phyloP scores from a whole-genome alignment of 2,113 vertebrate genomes.

The Xyrauchen texanus region DNA sequence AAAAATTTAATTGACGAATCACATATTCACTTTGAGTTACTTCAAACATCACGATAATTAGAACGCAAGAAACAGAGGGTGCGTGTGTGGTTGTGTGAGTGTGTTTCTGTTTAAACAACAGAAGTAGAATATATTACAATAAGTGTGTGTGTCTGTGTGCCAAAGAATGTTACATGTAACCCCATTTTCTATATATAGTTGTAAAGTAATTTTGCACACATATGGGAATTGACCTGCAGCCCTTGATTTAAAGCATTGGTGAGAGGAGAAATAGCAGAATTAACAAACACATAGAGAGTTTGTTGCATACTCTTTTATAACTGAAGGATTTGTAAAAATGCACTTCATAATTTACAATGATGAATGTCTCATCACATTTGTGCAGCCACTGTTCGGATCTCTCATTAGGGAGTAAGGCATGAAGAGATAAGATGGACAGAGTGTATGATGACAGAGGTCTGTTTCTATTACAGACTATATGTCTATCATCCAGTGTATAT shows the following conservation, averaged over 20 bases:
- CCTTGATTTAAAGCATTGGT: constrained; percentile 37
- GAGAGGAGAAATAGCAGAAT: constrained; percentile 50
- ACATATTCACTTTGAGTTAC: constrained; percentile 81
- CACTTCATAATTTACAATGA: constrained; percentile 46
- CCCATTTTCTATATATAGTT: constrained; percentile 45
- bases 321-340: constrained; percentile 43
- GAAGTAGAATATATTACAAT: background rate
- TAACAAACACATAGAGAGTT: constrained; percentile 46
- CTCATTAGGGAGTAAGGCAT: background rate
- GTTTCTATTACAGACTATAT: background rate
- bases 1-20: constrained; percentile 82
- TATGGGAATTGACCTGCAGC: constrained; percentile 48
- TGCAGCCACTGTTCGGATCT: background rate
- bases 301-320: constrained; percentile 48
- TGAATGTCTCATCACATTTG: constrained; percentile 43
- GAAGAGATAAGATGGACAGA: constrained; percentile 2
- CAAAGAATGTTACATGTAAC: constrained; percentile 64
- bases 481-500: too few relatives aligned
- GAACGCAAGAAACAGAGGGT: constrained; percentile 48
- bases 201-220: constrained; percentile 53
- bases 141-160: constrained; percentile 7
- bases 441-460: background rate
- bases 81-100: background rate
- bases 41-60: constrained; percentile 73
- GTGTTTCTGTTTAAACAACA: constrained; percentile 19